Evolutionary conservation across 1,140 invertebrate species (phyloP).

Genomic region (Cherax destructor): DNA sequence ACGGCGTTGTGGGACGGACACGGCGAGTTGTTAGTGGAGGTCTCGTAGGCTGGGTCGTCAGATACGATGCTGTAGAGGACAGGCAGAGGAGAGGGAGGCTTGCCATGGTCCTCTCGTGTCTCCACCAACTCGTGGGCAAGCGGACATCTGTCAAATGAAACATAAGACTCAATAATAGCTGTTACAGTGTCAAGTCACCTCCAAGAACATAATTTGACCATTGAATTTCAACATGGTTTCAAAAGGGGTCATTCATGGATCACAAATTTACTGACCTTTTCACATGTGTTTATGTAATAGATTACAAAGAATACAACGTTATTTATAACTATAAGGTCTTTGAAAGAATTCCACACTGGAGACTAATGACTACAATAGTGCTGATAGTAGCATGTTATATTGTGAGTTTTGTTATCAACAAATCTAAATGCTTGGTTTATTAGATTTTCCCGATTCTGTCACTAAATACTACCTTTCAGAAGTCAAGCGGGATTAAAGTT

Average conservation of each 20-base stretch:
- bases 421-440: no score
- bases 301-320: not conserved
- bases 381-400: no score
- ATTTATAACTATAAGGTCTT: not conserved
- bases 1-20: conserved; percentile 42
- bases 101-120: not conserved
- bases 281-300: not conserved
- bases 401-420: no score
- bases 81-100: conserved; percentile 33
- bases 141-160: conserved; percentile 2
- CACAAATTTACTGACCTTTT: not conserved
- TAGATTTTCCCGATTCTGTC: no score
- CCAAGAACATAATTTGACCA: no score
- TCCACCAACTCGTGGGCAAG: not conserved
- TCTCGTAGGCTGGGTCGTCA: conserved; percentile 39
- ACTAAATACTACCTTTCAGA: no score
- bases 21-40: conserved; percentile 31
- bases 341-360: not conserved
- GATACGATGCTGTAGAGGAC: conserved; percentile 57
- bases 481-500: no score
- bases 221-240: no score
- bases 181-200: no score
- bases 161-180: not conserved
- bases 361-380: no score
- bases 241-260: no score